phyloP scores from a whole-genome alignment of 2,797 vertebrate species.

The Nasua narica region DNA sequence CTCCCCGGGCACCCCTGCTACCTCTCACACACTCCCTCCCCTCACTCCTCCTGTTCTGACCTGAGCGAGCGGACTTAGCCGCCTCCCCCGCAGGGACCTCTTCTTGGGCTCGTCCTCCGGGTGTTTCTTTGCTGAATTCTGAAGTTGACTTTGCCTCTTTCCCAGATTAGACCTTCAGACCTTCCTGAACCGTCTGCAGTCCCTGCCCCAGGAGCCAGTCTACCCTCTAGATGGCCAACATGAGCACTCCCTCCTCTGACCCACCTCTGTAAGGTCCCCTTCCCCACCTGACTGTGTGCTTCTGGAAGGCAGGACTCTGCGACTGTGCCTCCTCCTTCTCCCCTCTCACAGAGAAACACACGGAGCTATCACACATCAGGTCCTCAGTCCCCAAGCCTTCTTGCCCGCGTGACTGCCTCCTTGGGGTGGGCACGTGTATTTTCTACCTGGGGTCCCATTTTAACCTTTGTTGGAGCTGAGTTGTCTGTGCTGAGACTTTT shows the following conservation, averaged over 20 bases:
- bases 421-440: background rate
- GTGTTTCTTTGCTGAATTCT: background rate
- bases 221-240: fast-evolving
- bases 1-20: background rate
- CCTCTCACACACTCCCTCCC: background rate
- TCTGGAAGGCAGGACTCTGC: background rate
- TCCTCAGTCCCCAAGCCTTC: background rate
- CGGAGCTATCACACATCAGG: background rate
- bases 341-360: background rate
- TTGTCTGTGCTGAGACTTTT: background rate
- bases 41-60: too few relatives aligned
- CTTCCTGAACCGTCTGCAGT: background rate
- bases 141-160: background rate
- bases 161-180: background rate
- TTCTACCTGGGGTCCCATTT: background rate
- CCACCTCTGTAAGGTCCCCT: too few relatives aligned
- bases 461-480: background rate
- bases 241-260: background rate
- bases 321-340: background rate
- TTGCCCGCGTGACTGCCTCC: background rate
- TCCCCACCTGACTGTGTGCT: background rate
- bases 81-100: background rate
- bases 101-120: background rate
- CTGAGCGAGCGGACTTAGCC: background rate
- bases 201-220: background rate